Evolutionary conservation across 2,113 vertebrate genomes (phyloP).

Genomic region (Prochilodus magdalenae): DNA sequence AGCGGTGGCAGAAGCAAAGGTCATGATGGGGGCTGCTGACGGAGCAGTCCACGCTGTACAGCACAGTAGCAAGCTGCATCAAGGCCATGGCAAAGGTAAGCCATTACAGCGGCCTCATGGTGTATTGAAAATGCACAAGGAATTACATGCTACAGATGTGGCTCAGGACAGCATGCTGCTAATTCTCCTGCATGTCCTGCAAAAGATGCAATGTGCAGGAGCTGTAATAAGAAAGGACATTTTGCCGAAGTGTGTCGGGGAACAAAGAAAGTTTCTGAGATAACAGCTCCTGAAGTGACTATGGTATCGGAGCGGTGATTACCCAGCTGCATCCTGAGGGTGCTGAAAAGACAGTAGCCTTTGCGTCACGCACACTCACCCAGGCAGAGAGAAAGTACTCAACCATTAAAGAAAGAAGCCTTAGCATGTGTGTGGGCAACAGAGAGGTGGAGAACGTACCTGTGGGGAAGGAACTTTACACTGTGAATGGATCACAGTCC

Average conservation of each 20-base stretch:
- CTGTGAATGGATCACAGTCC: no score
- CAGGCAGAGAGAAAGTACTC: no score
- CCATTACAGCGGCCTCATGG: neutral
- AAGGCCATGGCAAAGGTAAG: neutral
- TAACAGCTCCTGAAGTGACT: no score
- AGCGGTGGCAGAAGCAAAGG: slow-evolving; percentile 7
- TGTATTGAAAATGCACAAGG: neutral
- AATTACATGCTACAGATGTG: neutral
- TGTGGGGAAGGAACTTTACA: no score
- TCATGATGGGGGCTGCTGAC: neutral
- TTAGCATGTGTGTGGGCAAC: no score
- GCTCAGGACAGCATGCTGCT: neutral
- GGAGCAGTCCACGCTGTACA: neutral
- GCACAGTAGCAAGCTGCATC: neutral
- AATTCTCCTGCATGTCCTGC: slow-evolving; percentile 7
- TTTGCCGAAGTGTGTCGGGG: slow-evolving; percentile 1
- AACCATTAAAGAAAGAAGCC: no score
- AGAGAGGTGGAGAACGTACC: no score
- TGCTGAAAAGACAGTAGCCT: no score
- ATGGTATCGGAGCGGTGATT: no score
- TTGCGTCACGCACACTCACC: no score
- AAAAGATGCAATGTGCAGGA: neutral
- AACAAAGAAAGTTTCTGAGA: slow-evolving; percentile 11
- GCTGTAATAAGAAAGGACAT: slow-evolving; percentile 14
- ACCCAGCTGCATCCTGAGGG: no score